Evolutionary conservation across 2,888 invertebrate genomes (phyloP), one percentile per base, ranked within the genome.

Genomic region (Drosophila ustulata): DNA sequence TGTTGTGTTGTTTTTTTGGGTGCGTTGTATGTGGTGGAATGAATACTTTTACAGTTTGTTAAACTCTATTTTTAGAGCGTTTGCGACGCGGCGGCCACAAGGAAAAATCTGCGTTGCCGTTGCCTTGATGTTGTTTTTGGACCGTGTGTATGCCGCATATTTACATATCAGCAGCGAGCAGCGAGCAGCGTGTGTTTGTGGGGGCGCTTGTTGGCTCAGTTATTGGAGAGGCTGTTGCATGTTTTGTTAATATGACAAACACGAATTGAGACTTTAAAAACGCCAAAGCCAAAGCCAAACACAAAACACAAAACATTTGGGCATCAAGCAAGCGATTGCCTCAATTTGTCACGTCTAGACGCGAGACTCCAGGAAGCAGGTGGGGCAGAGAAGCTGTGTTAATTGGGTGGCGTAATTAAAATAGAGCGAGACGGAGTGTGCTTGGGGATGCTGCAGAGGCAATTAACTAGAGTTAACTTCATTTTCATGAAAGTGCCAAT

Each of bases 41-140:
- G 83, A 85, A 88, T 85, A 85, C 85, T 82, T 88, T 82, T 82
- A 81, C 82, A 85, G 85, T 85, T 85, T 88, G 80, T 88, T 80
- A 85, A 85, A 85, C 85, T 86, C 88, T 86, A 86, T 86, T 88
- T 88, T 79, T 86, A 86, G 85, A 81, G 87, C 84, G 53, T 69
- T 47, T 67, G 69, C 76, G 73, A 70, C 68, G 77, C 77, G 71
- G 72, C 86, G 83, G 83, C 80, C 82, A 80, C 73, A 75, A 80
- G 78, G 74, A 82, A 73, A 73, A 78, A 75, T 72, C 69, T 72
- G 73, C 71, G 68, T 52, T 67, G 50, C 3, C 6, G 49, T 47
- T 59, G 75, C 66, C 64, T 75, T 66, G 70, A 68, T 75, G 65
- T 71, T 66, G 37, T 66, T 67, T 62, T 46, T 71, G 52, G 32